These are phyloP conservation scores for Onychomys torridus DNA, from an alignment of 2,797 vertebrate genomes.

Conservation along the genomic window DNA sequence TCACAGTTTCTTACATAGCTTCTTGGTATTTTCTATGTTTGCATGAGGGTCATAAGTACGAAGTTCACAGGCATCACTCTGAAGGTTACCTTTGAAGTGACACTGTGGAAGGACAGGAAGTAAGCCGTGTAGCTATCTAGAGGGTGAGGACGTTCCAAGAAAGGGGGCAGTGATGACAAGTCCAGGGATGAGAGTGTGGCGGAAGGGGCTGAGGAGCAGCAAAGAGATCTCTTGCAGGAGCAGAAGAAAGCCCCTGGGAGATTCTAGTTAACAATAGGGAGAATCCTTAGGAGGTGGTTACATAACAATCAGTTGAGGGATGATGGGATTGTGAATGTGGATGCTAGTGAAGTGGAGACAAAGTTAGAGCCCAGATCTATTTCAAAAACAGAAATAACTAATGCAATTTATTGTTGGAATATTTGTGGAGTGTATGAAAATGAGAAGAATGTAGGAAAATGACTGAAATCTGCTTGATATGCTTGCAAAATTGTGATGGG, in stretches of 20 bases:
- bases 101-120: background rate
- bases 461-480: background rate
- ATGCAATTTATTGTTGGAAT: background rate
- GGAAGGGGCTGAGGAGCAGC: background rate
- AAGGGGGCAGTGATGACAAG: background rate
- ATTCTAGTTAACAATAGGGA: background rate
- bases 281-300: background rate
- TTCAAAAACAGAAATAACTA: background rate
- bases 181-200: background rate
- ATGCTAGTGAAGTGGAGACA: background rate
- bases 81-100: background rate
- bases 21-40: background rate
- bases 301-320: background rate
- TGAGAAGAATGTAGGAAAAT: background rate
- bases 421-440: background rate
- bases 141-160: no score
- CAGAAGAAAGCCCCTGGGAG: background rate
- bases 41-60: background rate
- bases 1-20: background rate
- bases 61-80: background rate
- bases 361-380: background rate
- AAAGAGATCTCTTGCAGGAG: background rate
- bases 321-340: background rate
- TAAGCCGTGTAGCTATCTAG: background rate
- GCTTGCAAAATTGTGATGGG: background rate